Evolutionary conservation across 1,140 invertebrate genomes (phyloP), one percentile per base, ranked within the genome.

Genomic region (Drosophila rhopaloa): DNA sequence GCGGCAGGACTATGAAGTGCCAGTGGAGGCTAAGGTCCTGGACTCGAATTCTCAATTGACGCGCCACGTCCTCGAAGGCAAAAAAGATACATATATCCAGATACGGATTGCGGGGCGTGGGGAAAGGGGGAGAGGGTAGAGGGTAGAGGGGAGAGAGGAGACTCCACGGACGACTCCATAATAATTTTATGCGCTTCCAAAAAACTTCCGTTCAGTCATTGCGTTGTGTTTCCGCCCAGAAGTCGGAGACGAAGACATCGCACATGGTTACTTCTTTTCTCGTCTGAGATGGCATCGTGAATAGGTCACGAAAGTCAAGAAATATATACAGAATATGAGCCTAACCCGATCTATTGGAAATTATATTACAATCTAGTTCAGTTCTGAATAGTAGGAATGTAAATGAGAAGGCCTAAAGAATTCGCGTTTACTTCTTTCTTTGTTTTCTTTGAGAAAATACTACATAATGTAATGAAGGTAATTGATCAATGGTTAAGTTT

Each of bases 111-210:
- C 9, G 2, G 14, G 47, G 50, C n/a, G 5, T 5, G 29, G 7
- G 11, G 29, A 2, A 11, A 5, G 1, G 10, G 55, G 16, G 46
- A 37, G 7, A 1, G 29, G 11, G 51, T 11, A 48, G 7, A 32
- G 10, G 47, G 24, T 35, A 3, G 19, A 16, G 58, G 38, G 41
- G 14, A 40, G 7, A 35, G 48, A 51, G 14, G 19, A 73, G 63
- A 32, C 29, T 32, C 29, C 29, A 32, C 29, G 29, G 82, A 83
- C 66, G 80, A 89, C 84, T 88, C 84, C 83, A 88, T 88, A 88
- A 88, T 88, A 88, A 88, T 88, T 88, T 88, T 88, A 88, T 88
- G 83, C 84, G 84, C 83, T 88, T 88, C 83, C 83, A 89, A 88
- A 86, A 88, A 88, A 88, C 83, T 88, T 88, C 84, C 83, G 84